Base-by-base conservation (phyloP, 1,140 invertebrate genomes). In the Zaprionus nigranus region DNA sequence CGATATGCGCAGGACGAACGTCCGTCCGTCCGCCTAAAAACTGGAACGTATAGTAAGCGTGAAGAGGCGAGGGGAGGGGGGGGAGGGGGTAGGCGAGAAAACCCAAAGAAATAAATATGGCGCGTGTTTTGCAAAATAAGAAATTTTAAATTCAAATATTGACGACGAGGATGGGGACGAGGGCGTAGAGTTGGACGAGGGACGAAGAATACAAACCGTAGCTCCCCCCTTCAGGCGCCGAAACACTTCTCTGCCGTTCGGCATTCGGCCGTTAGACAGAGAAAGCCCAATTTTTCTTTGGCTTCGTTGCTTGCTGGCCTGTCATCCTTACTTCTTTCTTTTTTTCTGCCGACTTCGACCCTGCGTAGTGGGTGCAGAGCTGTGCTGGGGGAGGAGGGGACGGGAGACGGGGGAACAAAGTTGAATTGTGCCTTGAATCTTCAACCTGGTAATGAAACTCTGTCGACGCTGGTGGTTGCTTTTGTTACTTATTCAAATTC, bases 121-220 rank as follows among this genome's bases (percentile, higher is more conserved):
- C 81, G 85, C 79, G 67, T 79, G 79, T 79, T 85, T 74, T 60
- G 66, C 66, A 75, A 82, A 82, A 90, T 79, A 85, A 62, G 65
- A 90, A 90, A 90, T 90, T 85, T 90, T 75, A 79, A 90, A 85
- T 90, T 90, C 73, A 90, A 90, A 90, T 80, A 82, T 90, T 90
- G 85, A 90, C 79, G 85, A 90, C 79, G 81, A 79, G 51, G 7
- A 30, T 30, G 6, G 7, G 28, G 56, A 77, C 28, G 62, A 68
- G 17, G 36, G 67, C 3, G n/a, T 34, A 36, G 30, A 34, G 30
- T 3, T 11, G 30, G 30, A 34, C 9, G 30, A 9, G 9, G 9
- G 30, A 34, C 30, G 9, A 34, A 34, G 7, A 11, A 9, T 34
- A 11, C 30, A 34, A 34, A 9, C 30, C 30, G 30, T 34, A 34